Conservation (phyloP, 2,797 vertebrate genomes). For the Syndactyla subalaris region DNA sequence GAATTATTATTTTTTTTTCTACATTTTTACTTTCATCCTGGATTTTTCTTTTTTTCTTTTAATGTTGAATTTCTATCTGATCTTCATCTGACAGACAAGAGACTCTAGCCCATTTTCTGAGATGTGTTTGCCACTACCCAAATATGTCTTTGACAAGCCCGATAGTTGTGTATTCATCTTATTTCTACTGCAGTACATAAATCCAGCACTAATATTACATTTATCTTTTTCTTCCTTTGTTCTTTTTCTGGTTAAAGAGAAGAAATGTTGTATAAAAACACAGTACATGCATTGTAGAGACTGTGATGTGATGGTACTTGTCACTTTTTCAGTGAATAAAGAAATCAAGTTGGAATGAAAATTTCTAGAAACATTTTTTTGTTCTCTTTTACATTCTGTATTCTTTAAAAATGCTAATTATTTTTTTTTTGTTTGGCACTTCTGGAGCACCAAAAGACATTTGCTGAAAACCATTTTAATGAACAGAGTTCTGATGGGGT, state of each 20-base stretch:
- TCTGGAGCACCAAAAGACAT: neutral
- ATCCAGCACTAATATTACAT: slow-evolving; percentile 20
- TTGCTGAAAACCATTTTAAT: neutral
- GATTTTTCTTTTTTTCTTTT: slow-evolving; percentile 55
- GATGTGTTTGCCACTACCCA: slow-evolving; percentile 34
- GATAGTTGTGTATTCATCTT: slow-evolving; percentile 38
- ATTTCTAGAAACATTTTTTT: slow-evolving; percentile 4
- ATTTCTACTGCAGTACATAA: slow-evolving; percentile 24
- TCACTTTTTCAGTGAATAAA: slow-evolving; percentile 14
- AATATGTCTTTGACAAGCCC: slow-evolving; percentile 29
- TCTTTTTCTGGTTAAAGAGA: slow-evolving; percentile 28
- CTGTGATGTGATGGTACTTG: neutral
- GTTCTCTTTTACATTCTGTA: neutral
- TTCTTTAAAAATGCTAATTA: neutral
- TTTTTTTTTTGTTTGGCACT: neutral
- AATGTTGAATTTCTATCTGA: slow-evolving; percentile 36
- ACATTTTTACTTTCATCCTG: slow-evolving; percentile 45
- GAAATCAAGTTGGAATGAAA: slow-evolving; percentile 30
- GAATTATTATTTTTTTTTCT: neutral
- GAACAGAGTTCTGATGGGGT: neutral
- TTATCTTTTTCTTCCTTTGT: slow-evolving; percentile 41
- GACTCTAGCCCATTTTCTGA: slow-evolving; percentile 28
- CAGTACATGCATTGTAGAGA: neutral
- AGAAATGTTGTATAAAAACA: slow-evolving; percentile 35
- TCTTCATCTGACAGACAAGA: slow-evolving; percentile 30